These are phyloP conservation scores for Crepidodera aurea DNA, from an alignment of 2,888 invertebrate genomes.

Conservation along the genomic window DNA sequence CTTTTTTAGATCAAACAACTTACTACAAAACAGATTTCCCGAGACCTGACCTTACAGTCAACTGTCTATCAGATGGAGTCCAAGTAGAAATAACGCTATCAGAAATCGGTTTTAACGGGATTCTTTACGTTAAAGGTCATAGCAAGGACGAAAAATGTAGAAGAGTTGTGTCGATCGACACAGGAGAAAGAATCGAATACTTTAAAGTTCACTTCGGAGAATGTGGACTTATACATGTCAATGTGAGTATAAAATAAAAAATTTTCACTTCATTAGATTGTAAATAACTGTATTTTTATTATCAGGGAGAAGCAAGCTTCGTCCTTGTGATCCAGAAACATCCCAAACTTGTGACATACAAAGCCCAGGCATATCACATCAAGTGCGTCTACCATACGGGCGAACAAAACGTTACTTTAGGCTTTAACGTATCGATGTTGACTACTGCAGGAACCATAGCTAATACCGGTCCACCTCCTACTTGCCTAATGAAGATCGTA, in stretches of 20 bases:
- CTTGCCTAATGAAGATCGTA: conserved; percentile 90
- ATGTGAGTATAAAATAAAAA: too few species aligned
- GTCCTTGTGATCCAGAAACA: conserved; percentile 96
- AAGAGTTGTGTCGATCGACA: conserved; percentile 76
- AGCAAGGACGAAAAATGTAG: conserved; percentile 93
- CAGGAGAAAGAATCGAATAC: conserved; percentile 68
- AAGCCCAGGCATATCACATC: conserved; percentile 95
- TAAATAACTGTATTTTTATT: neutral
- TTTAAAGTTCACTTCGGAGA: conserved; percentile 83
- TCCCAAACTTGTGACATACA: conserved; percentile 92
- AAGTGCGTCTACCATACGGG: conserved; percentile 95
- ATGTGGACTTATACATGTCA: conserved; percentile 90
- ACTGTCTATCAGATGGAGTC: conserved; percentile 91
- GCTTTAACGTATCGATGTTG: conserved; percentile 94
- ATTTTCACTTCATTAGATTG: neutral
- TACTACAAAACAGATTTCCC: conserved; percentile 79
- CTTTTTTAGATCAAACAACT: conserved; percentile 58
- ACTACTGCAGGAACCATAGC: conserved; percentile 95
- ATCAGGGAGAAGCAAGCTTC: conserved; percentile 88
- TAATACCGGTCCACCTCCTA: conserved; percentile 93
- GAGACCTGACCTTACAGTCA: conserved; percentile 84
- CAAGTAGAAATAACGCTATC: conserved; percentile 81
- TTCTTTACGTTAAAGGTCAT: conserved; percentile 92
- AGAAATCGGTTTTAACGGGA: conserved; percentile 84
- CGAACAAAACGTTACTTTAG: conserved; percentile 89